A percentile compares a stretch with the other conserved stretches of the same genome.
These are phyloP conservation scores for Podarcis raffonei DNA, from an alignment of 2,113 vertebrate genomes.

Conservation along the genomic window DNA sequence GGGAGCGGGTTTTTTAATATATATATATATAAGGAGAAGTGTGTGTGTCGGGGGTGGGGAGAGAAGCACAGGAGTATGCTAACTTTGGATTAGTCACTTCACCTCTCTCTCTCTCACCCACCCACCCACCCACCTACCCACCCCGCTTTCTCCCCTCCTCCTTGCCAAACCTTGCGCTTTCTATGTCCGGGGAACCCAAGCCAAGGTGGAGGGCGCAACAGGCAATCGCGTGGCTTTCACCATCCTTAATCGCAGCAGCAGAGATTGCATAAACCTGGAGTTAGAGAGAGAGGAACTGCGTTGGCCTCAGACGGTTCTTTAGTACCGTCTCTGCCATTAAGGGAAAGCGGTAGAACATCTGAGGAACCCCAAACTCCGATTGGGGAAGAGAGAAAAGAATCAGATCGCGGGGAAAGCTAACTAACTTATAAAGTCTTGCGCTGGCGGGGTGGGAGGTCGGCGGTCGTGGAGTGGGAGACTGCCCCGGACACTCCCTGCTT, in stretches of 20 bases:
- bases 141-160: conserved; percentile 27
- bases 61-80: background rate
- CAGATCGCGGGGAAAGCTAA: background rate
- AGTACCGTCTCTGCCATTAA: conserved; percentile 45
- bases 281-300: background rate
- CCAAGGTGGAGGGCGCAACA: background rate
- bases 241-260: background rate
- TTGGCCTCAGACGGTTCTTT: background rate
- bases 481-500: background rate
- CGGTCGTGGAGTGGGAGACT: background rate
- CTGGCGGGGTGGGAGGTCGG: background rate
- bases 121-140: background rate
- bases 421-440: too few species aligned
- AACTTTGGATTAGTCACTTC: conserved; percentile 25
- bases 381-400: conserved; percentile 29
- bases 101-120: background rate
- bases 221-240: background rate
- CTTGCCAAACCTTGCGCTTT: conserved; percentile 56
- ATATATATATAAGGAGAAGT: background rate
- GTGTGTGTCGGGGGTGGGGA: background rate
- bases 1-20: background rate
- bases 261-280: too few species aligned
- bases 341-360: conserved; percentile 40
- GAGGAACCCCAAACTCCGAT: conserved; percentile 19
- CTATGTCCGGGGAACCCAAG: background rate